These are phyloP conservation scores for Diorhabda sublineata DNA, from an alignment of 1,140 invertebrate genomes.

Conservation along the genomic window DNA sequence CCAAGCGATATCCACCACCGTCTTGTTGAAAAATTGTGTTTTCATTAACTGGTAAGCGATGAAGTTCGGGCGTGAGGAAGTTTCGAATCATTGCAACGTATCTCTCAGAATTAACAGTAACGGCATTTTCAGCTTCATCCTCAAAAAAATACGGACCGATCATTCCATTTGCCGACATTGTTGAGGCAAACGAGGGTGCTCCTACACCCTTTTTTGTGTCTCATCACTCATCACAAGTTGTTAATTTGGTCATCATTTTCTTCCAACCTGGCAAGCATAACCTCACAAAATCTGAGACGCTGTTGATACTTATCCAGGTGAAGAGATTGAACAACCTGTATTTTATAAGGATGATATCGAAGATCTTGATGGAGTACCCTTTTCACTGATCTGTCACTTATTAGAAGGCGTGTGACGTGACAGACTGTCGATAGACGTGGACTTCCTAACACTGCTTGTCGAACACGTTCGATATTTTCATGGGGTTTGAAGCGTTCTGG, in stretches of 20 bases:
- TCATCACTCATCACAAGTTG: slow-evolving; percentile 9
- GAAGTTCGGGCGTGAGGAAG: background rate
- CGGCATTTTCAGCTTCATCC: slow-evolving; percentile 18
- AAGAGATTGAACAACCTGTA: slow-evolving; percentile 23
- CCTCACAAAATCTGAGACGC: slow-evolving; percentile 16
- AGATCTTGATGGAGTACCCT: slow-evolving; percentile 9
- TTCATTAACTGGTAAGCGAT: background rate
- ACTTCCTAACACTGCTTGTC: slow-evolving; percentile 20
- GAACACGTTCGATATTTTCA: slow-evolving; percentile 22
- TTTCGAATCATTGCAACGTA: slow-evolving; percentile 24
- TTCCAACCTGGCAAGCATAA: slow-evolving; percentile 13
- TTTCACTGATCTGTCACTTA: slow-evolving; percentile 18
- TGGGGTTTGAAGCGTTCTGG: slow-evolving; percentile 5
- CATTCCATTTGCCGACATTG: slow-evolving; percentile 21
- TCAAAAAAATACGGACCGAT: slow-evolving; percentile 24
- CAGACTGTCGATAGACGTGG: slow-evolving; percentile 19
- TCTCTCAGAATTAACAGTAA: slow-evolving; percentile 25
- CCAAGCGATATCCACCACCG: slow-evolving; percentile 4
- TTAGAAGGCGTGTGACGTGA: slow-evolving; percentile 18
- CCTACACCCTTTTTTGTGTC: background rate
- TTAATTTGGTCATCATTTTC: slow-evolving; percentile 19
- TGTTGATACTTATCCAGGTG: slow-evolving; percentile 22
- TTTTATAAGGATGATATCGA: background rate
- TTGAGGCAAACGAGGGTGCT: slow-evolving; percentile 18
- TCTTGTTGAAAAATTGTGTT: slow-evolving; percentile 29